Evolutionary conservation across 2,113 vertebrate species (phyloP).

Genomic region (Sturnira hondurensis): DNA sequence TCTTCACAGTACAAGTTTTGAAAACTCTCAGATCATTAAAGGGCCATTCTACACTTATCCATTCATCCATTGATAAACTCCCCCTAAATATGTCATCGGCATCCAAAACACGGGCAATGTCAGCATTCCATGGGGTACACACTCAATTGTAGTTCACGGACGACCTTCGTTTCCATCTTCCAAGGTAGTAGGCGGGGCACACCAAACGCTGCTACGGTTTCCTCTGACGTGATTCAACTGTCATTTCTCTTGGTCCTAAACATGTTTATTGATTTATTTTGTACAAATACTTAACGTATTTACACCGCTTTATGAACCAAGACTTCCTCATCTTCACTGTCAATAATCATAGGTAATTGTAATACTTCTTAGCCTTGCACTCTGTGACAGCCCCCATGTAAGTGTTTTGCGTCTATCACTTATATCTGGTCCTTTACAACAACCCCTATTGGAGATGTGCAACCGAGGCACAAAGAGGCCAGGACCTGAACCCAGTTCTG

Average conservation of each 20-base stretch:
- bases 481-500: neutral
- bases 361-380: neutral
- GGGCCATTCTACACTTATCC: neutral
- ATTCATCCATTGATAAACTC: neutral
- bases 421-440: neutral
- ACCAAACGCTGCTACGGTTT: neutral
- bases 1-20: constrained; percentile 6
- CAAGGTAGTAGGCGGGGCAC: neutral
- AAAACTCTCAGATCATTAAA: neutral
- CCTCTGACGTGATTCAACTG: neutral
- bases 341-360: neutral
- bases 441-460: neutral
- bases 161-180: neutral
- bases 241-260: neutral
- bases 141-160: neutral
- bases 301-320: neutral
- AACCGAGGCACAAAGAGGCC: neutral
- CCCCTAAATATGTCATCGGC: neutral
- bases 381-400: neutral
- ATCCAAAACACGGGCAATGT: neutral
- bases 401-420: neutral
- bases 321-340: neutral
- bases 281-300: neutral
- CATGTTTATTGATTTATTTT: neutral
- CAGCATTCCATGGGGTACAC: neutral